Evolutionary conservation across 1,140 invertebrate species (phyloP).

Genomic region (Halictus rubicundus): DNA sequence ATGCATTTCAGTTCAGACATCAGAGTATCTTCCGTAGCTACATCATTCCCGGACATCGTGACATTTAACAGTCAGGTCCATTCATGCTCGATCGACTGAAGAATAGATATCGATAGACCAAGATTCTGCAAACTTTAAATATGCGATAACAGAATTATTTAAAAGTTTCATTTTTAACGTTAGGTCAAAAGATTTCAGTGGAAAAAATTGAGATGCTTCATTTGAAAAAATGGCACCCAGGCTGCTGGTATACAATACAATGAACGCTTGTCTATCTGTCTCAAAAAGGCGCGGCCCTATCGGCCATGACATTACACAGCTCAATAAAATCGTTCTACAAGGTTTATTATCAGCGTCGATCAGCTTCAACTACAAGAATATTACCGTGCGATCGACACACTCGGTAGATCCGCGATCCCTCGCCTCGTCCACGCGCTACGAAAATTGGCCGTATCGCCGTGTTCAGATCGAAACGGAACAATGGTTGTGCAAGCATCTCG

Average conservation of each 20-base stretch:
- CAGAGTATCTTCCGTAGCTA: neutral
- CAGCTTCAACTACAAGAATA: conserved; percentile 4
- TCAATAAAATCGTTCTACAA: conserved; percentile 2
- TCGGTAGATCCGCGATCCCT: conserved; percentile 12
- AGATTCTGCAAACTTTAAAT: too few species aligned
- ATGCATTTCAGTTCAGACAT: neutral
- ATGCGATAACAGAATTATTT: too few species aligned
- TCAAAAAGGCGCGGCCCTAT: conserved; percentile 34
- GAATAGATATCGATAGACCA: too few species aligned
- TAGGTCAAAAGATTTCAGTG: too few species aligned
- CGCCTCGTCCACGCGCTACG: conserved; percentile 10
- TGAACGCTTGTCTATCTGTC: neutral
- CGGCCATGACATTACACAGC: conserved; percentile 47
- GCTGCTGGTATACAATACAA: too few species aligned
- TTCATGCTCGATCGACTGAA: too few species aligned
- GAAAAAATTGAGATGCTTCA: too few species aligned
- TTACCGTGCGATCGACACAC: neutral
- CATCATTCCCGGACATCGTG: too few species aligned
- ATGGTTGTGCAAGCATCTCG: conserved; percentile 45
- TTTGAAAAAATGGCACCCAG: too few species aligned
- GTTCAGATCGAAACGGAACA: conserved; percentile 40
- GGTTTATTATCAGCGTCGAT: conserved; percentile 40
- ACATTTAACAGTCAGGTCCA: too few species aligned
- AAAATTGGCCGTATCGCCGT: conserved; percentile 41
- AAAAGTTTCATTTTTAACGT: too few species aligned